Conservation (phyloP, 1,140 invertebrate species). For the Sipha flava region DNA sequence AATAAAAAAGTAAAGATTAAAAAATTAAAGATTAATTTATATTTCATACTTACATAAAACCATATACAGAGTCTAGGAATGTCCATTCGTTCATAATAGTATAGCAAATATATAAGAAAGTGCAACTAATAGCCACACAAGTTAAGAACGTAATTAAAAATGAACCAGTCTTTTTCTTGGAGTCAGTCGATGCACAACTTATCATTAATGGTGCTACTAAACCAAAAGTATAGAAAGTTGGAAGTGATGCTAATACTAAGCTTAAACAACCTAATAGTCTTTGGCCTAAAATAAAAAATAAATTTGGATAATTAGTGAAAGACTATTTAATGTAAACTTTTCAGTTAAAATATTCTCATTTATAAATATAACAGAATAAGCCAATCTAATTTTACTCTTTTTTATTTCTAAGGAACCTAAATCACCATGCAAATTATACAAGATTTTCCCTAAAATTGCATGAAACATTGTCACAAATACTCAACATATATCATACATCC, state of each 20-base stretch:
- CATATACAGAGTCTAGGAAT: conserved; percentile 70
- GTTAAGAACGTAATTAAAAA: conserved; percentile 45
- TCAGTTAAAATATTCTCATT: too few species aligned
- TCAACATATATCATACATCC: too few species aligned
- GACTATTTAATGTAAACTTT: too few species aligned
- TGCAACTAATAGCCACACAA: neutral
- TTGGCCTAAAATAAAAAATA: conserved; percentile 44
- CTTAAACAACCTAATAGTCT: conserved; percentile 51
- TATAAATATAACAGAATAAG: too few species aligned
- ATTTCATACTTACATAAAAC: conserved; percentile 63
- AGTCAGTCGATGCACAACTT: conserved; percentile 26
- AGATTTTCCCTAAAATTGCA: too few species aligned
- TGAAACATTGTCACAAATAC: too few species aligned
- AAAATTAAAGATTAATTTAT: neutral
- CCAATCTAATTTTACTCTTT: too few species aligned
- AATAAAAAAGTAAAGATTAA: neutral
- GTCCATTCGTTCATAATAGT: conserved; percentile 50
- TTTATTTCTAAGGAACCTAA: too few species aligned
- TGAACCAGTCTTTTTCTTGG: conserved; percentile 46
- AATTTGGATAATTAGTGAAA: neutral
- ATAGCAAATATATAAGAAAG: conserved; percentile 31
- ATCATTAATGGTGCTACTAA: conserved; percentile 65
- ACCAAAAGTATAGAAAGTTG: conserved; percentile 77
- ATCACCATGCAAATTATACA: too few species aligned
- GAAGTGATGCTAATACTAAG: conserved; percentile 67